These are phyloP conservation scores for Oithona nana DNA, from an alignment of 2,888 invertebrate species.

Conservation along the genomic window DNA sequence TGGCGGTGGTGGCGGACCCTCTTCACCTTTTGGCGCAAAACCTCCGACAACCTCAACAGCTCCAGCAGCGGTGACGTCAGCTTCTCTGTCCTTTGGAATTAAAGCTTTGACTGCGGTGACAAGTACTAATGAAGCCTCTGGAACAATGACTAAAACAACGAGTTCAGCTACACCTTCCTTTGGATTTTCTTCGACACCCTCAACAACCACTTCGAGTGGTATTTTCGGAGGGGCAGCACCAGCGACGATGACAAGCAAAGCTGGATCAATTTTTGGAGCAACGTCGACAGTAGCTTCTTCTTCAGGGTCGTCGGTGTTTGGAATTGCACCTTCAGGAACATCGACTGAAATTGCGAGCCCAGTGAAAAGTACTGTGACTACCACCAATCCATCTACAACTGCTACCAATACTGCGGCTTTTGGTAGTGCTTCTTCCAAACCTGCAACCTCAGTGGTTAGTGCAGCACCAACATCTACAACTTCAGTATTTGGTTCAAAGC, in stretches of 20 bases:
- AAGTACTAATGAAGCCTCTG: too few relatives aligned
- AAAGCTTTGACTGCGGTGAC: too few relatives aligned
- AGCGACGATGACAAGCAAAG: too few relatives aligned
- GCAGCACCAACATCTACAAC: conserved; percentile 4
- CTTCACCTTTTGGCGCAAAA: too few relatives aligned
- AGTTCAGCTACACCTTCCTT: not conserved
- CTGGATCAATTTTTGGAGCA: not conserved
- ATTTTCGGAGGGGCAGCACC: not conserved
- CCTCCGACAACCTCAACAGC: not conserved
- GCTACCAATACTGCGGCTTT: too few relatives aligned
- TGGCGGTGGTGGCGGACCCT: too few relatives aligned
- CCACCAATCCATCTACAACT: too few relatives aligned
- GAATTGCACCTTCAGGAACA: not conserved
- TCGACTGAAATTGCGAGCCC: too few relatives aligned
- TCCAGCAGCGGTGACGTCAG: not conserved
- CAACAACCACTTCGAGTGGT: not conserved
- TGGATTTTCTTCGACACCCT: not conserved
- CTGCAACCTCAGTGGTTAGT: not conserved
- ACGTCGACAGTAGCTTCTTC: not conserved
- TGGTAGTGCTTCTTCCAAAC: too few relatives aligned
- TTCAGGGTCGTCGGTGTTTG: not conserved
- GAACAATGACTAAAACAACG: not conserved
- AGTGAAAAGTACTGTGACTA: too few relatives aligned
- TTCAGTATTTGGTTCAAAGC: conserved; percentile 13
- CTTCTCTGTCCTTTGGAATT: not conserved